phyloP scores from a whole-genome alignment of 2,888 invertebrate genomes.

The Agonopterix subpropinquella region DNA sequence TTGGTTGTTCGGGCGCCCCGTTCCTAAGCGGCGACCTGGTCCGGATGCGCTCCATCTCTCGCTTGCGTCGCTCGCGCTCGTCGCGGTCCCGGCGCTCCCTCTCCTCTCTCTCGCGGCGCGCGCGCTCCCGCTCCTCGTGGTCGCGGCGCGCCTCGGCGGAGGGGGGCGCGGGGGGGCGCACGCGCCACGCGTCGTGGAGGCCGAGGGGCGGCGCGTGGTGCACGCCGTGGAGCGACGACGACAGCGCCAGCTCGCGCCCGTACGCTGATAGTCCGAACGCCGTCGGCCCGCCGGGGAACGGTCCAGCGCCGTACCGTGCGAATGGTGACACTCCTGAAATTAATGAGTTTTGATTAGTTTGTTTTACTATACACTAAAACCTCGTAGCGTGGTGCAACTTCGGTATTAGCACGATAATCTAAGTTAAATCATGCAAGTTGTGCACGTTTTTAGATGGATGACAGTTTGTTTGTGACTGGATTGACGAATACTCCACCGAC shows the following conservation, averaged over 20 bases:
- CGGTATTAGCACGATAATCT: constrained; percentile 6
- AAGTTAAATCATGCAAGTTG: too few relatives aligned
- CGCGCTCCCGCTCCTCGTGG: constrained; percentile 69
- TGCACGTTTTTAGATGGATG: too few relatives aligned
- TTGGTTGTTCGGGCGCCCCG: constrained; percentile 69
- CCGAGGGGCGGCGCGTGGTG: constrained; percentile 55
- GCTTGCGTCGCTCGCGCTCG: constrained; percentile 74
- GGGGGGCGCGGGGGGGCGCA: constrained; percentile 31
- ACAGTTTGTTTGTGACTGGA: too few relatives aligned
- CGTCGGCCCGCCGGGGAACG: constrained; percentile 78
- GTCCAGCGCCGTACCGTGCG: constrained; percentile 83
- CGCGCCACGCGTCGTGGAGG: constrained; percentile 65
- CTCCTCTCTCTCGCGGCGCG: constrained; percentile 78
- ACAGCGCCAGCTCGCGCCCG: constrained; percentile 77
- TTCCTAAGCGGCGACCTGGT: constrained; percentile 86
- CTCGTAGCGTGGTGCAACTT: background rate
- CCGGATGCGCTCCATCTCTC: constrained; percentile 77
- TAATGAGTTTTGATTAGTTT: too few relatives aligned
- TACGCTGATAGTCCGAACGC: constrained; percentile 83
- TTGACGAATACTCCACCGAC: too few relatives aligned
- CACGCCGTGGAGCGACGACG: constrained; percentile 57
- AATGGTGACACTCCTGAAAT: constrained; percentile 85
- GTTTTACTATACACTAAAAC: background rate
- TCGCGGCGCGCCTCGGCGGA: constrained; percentile 50
- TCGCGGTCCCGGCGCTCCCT: constrained; percentile 75